phyloP scores from a whole-genome alignment of 2,888 invertebrate genomes.

The Erannis defoliaria region DNA sequence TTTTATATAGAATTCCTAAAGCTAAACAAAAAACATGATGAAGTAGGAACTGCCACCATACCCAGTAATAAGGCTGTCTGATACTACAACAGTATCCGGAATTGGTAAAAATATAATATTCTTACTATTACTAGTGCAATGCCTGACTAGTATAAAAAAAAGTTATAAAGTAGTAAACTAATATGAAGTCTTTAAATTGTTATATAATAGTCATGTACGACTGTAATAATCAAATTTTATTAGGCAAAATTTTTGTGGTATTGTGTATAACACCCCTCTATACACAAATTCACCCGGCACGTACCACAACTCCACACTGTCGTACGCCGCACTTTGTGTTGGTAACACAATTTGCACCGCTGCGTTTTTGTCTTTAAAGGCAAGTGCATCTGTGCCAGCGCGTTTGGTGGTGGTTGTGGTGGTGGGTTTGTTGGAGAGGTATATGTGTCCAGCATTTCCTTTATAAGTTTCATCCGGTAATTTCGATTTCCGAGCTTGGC shows the following conservation, averaged over 20 bases:
- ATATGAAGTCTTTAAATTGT: too few species aligned
- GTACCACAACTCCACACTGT: slow-evolving; percentile 36
- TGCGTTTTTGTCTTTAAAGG: slow-evolving; percentile 21
- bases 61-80: too few species aligned
- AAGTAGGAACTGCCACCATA: too few species aligned
- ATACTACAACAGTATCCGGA: too few species aligned
- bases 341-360: slow-evolving; percentile 31
- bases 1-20: too few species aligned
- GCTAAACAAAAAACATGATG: too few species aligned
- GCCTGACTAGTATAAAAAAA: too few species aligned
- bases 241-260: slow-evolving; percentile 10
- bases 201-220: background rate
- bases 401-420: background rate
- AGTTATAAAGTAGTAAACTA: too few species aligned
- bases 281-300: slow-evolving; percentile 33
- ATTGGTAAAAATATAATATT: too few species aligned
- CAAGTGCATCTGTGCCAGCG: slow-evolving; percentile 18
- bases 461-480: slow-evolving; percentile 19
- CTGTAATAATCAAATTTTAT: background rate
- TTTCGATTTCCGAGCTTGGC: slow-evolving; percentile 4
- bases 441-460: slow-evolving; percentile 17
- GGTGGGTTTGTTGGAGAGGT: background rate
- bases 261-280: slow-evolving; percentile 30
- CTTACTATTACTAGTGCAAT: too few species aligned
- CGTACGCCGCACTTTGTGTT: slow-evolving; percentile 27